Base-by-base conservation (phyloP, 1,140 invertebrate species). In the Trichonephila clavipes region DNA sequence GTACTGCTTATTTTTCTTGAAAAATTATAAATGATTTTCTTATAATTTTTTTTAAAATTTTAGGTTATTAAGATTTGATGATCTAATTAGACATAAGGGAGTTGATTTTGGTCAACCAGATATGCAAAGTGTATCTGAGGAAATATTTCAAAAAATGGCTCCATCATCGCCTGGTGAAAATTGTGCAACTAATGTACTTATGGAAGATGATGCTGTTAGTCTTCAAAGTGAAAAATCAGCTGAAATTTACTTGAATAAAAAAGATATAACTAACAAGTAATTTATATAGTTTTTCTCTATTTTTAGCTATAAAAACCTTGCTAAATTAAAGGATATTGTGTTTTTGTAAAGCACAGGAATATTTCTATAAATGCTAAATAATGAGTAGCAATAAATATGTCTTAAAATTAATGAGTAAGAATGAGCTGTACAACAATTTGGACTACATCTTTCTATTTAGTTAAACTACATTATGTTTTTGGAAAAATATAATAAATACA, bases 51-150 rank as follows among this genome's bases (percentile, higher is more conserved):
- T 5, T 10, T 5, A 8, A 51, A 28, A 4, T 58, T 58, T 58
- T 77, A 93, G 87, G 18, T 61, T 94, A 34, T 61, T 94, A 18
- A 64, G 93, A 51, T 94, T 94, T 59, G 88, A 94, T 58, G 62
- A 90, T 12, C 34, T 72, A 34, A 44, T 90, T 24, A 86, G 34
- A 61, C 66, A 89, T 24, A 89, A 85, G 58, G 88, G 88, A 12
- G 88, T 94, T 51, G 93, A 89, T 59, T 94, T 94, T 85, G 93
- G 93, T 6, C 61, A 58, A 28, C 72, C 93, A 61, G 88, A 94
- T 40, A 24, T 89, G 2, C 61, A 94, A 34, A n/a, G 6, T 34
- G 61, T 90, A 12, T 51, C 62, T 6, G 93, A 94, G 59, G 93
- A 94, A 58, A 44, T 85, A 1, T 94, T 90, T 21, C 88, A 85